Percentiles rank a stretch among this genome's conserved stretches.
phyloP scores from a whole-genome alignment of 2,888 invertebrate species.

The Keiferia lycopersicella region DNA sequence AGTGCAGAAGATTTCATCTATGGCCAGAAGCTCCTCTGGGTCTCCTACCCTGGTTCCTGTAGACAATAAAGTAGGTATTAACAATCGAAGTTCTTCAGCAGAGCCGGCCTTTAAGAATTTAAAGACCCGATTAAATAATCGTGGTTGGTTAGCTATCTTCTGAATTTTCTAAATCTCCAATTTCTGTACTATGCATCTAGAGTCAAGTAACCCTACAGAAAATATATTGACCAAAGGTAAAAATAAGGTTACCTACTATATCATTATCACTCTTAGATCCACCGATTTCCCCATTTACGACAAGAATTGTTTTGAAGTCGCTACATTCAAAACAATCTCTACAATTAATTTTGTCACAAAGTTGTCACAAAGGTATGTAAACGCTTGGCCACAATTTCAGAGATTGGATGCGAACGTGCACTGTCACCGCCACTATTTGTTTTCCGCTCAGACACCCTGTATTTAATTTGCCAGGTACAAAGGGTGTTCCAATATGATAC shows the following conservation, averaged over 20 bases:
- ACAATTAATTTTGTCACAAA: neutral
- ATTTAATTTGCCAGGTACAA: constrained; percentile 14
- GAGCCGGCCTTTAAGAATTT: too few species aligned
- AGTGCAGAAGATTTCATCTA: constrained; percentile 89
- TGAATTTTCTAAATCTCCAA: too few species aligned
- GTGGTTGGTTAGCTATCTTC: too few species aligned
- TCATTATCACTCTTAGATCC: too few species aligned
- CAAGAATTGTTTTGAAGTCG: neutral
- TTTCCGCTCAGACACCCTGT: constrained; percentile 20
- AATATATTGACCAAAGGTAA: too few species aligned
- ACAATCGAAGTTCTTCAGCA: neutral
- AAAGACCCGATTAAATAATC: too few species aligned
- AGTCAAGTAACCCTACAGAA: too few species aligned
- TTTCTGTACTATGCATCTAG: too few species aligned
- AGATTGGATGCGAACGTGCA: neutral
- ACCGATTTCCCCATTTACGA: too few species aligned
- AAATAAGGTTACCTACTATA: too few species aligned
- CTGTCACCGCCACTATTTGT: constrained; percentile 23
- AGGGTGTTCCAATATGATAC: constrained; percentile 1
- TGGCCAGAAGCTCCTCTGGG: constrained; percentile 93
- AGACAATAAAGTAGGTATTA: constrained; percentile 5
- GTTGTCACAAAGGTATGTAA: neutral
- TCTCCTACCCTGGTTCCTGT: constrained; percentile 90
- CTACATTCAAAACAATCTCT: neutral
- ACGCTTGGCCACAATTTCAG: neutral